Percentiles rank a stretch among this genome's conserved stretches.
Conservation (phyloP, 2,888 invertebrate genomes). For the Aethes cnicana region DNA sequence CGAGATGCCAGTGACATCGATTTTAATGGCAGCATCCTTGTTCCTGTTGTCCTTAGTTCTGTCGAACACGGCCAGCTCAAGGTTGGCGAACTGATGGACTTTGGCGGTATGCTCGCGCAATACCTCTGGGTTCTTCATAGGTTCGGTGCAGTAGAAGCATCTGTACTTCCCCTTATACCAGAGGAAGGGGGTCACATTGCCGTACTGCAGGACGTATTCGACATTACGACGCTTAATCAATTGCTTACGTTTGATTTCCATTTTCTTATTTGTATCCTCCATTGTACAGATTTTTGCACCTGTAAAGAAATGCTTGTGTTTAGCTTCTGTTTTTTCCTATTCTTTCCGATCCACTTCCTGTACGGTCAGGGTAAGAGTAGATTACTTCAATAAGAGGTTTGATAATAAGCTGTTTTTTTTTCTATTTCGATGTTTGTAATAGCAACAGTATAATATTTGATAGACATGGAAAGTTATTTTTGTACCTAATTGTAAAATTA, state of each 20-base stretch:
- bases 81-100: slow-evolving; percentile 60
- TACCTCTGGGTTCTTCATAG: slow-evolving; percentile 60
- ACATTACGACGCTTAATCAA: slow-evolving; percentile 67
- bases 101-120: slow-evolving; percentile 61
- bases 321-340: slow-evolving; percentile 19
- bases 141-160: slow-evolving; percentile 70
- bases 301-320: slow-evolving; percentile 62
- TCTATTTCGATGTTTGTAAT: too few species aligned
- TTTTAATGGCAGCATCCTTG: slow-evolving; percentile 73
- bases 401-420: too few species aligned
- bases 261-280: slow-evolving; percentile 73
- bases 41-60: slow-evolving; percentile 71
- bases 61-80: slow-evolving; percentile 66
- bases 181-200: slow-evolving; percentile 71
- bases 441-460: too few species aligned
- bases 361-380: background rate
- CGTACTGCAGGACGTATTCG: slow-evolving; percentile 70
- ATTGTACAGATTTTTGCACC: slow-evolving; percentile 63
- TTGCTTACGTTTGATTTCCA: slow-evolving; percentile 63
- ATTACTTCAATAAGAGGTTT: background rate
- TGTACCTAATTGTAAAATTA: too few species aligned
- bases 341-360: background rate
- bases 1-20: slow-evolving; percentile 63
- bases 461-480: too few species aligned
- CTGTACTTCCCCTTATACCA: slow-evolving; percentile 72